Base-by-base conservation (phyloP, 2,797 vertebrate genomes). In the Cebuella pygmaea region DNA sequence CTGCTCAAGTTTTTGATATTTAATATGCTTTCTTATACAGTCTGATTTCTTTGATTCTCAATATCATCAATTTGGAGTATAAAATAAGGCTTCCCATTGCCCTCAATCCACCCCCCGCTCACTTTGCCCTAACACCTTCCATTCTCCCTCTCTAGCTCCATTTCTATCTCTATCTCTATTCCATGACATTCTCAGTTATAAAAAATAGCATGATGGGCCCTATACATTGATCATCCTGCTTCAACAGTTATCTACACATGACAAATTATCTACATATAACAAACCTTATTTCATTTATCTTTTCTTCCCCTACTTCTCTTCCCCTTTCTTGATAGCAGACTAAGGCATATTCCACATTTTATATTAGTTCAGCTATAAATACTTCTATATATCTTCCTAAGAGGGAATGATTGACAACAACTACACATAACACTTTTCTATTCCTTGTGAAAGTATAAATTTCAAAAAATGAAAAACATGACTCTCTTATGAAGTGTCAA, bases 41-140 rank as follows among this genome's bases (percentile, higher is more conserved):
- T 48, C 10, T 82, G 17, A 91, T 86, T 94, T 91, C 22, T 94
- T 96, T 93, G 27, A 79, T 48, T 95, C 74, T 96, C 41, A 79
- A 13, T 94, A 39, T 61, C 26, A 94, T 80, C 55, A 75, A 50
- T 82, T 33, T 94, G n/a, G 33, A 78, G 24, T 94, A 87, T 12
- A 95, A 92, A 93, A 30, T 79, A 93, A 86, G 4, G 27, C 0
- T 70, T 82, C 44, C 4, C 3, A 27, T 75, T 88, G 17, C 36
- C 85, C 20, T 82, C n/a, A 19, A 0, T n/a, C 0, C 26, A 20
- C 61, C n/a, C 52, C 22, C 57, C 27, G 70, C 22, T 7, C 3
- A 24, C 8, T 87, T 22, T 84, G 30, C 13, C 26, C 61, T 0
- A 0, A 67, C 30, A 67, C 33, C 3, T 67, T n/a, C 20, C 22